Evolutionary conservation across 2,113 vertebrate genomes (phyloP).

Genomic region (Eurystomus gularis): DNA sequence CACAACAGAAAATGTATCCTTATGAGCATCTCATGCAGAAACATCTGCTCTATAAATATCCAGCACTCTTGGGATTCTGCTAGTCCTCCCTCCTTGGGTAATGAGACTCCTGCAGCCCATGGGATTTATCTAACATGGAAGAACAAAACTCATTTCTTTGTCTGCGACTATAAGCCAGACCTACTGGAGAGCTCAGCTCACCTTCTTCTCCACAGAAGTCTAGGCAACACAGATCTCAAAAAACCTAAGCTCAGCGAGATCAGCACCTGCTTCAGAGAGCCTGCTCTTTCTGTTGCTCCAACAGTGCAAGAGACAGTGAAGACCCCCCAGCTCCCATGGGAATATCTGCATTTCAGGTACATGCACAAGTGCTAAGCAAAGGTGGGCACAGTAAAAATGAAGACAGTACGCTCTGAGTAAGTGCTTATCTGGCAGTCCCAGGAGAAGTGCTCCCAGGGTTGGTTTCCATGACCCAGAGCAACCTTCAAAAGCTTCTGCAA

Average conservation of each 20-base stretch:
- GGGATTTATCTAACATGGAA: neutral
- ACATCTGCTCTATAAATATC: neutral
- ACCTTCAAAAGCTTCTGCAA: neutral
- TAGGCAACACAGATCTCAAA: neutral
- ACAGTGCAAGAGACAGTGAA: neutral
- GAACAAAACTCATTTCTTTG: neutral
- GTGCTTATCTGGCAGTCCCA: neutral
- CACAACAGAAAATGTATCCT: neutral
- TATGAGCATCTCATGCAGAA: neutral
- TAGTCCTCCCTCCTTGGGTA: neutral
- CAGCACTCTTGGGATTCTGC: neutral
- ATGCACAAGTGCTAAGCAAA: neutral
- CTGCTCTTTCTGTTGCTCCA: neutral
- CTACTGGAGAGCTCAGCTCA: neutral
- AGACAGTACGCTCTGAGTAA: neutral
- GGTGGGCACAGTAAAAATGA: fast-evolving
- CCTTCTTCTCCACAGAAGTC: neutral
- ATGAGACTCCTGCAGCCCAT: neutral
- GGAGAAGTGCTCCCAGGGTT: neutral
- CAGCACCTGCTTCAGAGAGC: neutral
- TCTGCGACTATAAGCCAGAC: neutral
- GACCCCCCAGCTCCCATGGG: neutral
- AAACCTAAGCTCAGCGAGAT: neutral
- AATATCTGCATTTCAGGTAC: neutral
- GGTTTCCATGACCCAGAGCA: neutral